Evolutionary conservation across 2,888 invertebrate genomes (phyloP).

Genomic region (Apodemia mormo): DNA sequence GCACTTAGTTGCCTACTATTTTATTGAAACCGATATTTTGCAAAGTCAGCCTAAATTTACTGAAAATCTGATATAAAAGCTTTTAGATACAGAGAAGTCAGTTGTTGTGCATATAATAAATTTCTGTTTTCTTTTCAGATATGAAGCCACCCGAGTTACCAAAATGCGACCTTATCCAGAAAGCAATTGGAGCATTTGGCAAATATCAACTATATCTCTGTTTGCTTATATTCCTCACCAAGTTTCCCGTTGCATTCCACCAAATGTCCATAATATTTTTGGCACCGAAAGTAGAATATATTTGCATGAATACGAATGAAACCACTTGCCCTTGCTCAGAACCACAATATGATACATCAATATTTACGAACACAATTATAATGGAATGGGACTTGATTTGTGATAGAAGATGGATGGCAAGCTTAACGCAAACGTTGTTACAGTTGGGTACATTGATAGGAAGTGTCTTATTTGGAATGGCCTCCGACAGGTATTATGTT

Average conservation of each 20-base stretch:
- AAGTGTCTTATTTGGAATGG: constrained; percentile 87
- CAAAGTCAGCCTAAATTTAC: too few species aligned
- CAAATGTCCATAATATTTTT: constrained; percentile 78
- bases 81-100: background rate
- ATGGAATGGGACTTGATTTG: constrained; percentile 90
- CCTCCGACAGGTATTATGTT: constrained; percentile 84
- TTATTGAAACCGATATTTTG: too few species aligned
- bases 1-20: too few species aligned
- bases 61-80: too few species aligned
- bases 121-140: constrained; percentile 41
- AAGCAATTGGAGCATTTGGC: constrained; percentile 73
- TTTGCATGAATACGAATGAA: constrained; percentile 47
- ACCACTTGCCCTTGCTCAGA: constrained; percentile 80
- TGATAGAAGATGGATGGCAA: constrained; percentile 82
- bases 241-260: constrained; percentile 75
- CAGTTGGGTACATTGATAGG: constrained; percentile 89
- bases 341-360: constrained; percentile 83
- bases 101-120: background rate
- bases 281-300: constrained; percentile 64
- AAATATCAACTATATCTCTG: constrained; percentile 74
- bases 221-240: constrained; percentile 61
- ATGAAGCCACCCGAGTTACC: constrained; percentile 37
- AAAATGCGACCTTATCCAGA: constrained; percentile 59
- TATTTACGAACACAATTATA: constrained; percentile 86
- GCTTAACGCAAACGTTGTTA: constrained; percentile 87